Evolutionary conservation across 2,888 invertebrate genomes (phyloP).

Genomic region (Atrina japonica): DNA sequence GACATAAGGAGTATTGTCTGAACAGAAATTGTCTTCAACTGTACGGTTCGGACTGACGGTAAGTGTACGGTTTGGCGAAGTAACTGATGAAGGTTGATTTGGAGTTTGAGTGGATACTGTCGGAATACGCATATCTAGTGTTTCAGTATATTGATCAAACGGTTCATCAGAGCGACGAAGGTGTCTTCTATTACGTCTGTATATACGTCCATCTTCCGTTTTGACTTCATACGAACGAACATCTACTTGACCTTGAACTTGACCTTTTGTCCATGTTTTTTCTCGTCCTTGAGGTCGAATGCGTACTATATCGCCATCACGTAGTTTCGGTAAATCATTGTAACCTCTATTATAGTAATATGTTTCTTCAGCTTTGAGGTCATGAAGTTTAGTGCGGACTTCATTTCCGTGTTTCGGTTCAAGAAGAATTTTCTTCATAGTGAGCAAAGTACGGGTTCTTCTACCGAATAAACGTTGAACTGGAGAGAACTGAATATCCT

Average conservation of each 20-base stretch:
- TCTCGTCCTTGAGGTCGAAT: neutral
- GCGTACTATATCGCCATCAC: conserved; percentile 2
- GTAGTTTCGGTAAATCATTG: neutral
- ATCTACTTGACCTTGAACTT: conserved; percentile 7
- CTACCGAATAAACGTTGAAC: conserved; percentile 28
- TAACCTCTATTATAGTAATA: neutral
- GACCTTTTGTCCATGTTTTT: conserved; percentile 17
- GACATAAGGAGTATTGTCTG: too few relatives aligned
- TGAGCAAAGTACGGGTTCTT: conserved; percentile 20
- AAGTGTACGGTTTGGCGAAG: too few relatives aligned
- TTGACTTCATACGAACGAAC: conserved; percentile 4
- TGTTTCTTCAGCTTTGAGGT: neutral
- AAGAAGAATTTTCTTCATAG: too few relatives aligned
- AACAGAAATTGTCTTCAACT: too few relatives aligned
- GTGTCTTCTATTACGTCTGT: neutral
- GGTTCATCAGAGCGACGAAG: conserved; percentile 1
- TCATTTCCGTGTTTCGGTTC: too few relatives aligned
- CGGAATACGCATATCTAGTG: too few relatives aligned
- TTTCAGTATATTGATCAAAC: too few relatives aligned
- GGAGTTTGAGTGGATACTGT: too few relatives aligned
- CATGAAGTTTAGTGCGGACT: neutral
- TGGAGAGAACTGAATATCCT: conserved; percentile 16
- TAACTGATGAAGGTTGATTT: too few relatives aligned
- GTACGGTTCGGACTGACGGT: too few relatives aligned
- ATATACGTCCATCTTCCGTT: conserved; percentile 10